A percentile compares a stretch with the other conserved stretches of the same genome.
Conservation (phyloP, 2,797 vertebrate genomes). For the Rhodeus uyekii region DNA sequence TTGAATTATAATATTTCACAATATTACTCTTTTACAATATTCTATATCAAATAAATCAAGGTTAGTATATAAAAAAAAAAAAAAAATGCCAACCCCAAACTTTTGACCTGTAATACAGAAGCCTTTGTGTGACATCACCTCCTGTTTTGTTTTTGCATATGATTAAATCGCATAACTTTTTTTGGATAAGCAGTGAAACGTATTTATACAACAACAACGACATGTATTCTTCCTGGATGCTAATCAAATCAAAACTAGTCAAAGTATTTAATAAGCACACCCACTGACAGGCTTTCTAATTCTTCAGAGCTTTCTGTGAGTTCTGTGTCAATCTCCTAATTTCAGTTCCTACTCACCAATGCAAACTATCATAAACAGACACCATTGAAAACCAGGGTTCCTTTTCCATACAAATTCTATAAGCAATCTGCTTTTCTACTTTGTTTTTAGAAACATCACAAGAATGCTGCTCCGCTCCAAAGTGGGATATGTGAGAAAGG, state of each 20-base stretch:
- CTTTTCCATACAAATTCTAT: slow-evolving; percentile 37
- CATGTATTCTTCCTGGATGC: not conserved
- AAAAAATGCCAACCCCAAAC: not conserved
- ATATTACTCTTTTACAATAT: not conserved
- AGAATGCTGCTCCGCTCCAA: slow-evolving; percentile 45
- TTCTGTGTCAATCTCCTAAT: not conserved
- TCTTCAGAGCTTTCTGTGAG: not conserved
- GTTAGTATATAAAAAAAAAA: not conserved
- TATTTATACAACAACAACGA: not conserved
- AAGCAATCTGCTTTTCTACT: slow-evolving; percentile 50
- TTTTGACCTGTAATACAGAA: too few relatives aligned
- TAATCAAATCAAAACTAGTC: not conserved
- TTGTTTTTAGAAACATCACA: slow-evolving; percentile 57
- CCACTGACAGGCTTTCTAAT: not conserved
- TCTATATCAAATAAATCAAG: not conserved
- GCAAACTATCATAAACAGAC: slow-evolving; percentile 45
- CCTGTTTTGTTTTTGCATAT: not conserved
- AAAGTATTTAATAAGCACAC: not conserved
- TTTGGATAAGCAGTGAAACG: not conserved
- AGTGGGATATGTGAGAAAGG: slow-evolving; percentile 54
- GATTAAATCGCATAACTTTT: not conserved
- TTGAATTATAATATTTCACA: not conserved
- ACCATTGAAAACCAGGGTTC: slow-evolving; percentile 23
- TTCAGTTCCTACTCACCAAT: slow-evolving; percentile 33
- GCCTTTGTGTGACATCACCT: not conserved